Conservation (phyloP, 2,888 invertebrate species). For the Volucella inflata region DNA sequence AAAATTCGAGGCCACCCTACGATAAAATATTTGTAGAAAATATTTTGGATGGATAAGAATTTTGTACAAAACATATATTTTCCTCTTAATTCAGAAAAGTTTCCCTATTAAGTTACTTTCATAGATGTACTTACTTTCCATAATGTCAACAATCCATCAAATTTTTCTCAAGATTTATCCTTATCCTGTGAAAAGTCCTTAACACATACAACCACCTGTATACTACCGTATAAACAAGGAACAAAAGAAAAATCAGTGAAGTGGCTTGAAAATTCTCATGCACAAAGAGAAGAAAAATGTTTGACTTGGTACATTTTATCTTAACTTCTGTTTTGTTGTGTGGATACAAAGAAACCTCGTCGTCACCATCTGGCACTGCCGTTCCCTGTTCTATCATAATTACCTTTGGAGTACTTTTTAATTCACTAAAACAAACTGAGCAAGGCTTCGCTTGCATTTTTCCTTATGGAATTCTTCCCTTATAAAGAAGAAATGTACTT, state of each 20-base stretch:
- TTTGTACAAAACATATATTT: no score
- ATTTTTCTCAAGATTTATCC: constrained; percentile 4
- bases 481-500: background rate
- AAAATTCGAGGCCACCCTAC: no score
- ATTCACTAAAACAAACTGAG: constrained; percentile 22
- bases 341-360: no score
- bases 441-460: constrained; percentile 3
- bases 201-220: background rate
- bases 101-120: background rate
- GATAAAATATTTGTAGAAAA: no score
- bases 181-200: background rate
- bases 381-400: constrained; percentile 36
- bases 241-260: constrained; percentile 17
- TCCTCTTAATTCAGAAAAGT: no score
- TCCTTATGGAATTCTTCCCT: background rate
- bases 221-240: background rate
- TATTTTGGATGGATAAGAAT: no score
- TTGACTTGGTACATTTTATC: no score
- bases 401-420: constrained; percentile 46
- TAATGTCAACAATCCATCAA: constrained; percentile 28
- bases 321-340: no score
- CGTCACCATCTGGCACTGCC: background rate
- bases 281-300: background rate
- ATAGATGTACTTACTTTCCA: background rate
- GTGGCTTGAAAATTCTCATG: constrained; percentile 37